Percentiles rank a stretch among this genome's conserved stretches.
Evolutionary conservation across 1,140 invertebrate genomes (phyloP).

Genomic region (Bactericera cockerelli): DNA sequence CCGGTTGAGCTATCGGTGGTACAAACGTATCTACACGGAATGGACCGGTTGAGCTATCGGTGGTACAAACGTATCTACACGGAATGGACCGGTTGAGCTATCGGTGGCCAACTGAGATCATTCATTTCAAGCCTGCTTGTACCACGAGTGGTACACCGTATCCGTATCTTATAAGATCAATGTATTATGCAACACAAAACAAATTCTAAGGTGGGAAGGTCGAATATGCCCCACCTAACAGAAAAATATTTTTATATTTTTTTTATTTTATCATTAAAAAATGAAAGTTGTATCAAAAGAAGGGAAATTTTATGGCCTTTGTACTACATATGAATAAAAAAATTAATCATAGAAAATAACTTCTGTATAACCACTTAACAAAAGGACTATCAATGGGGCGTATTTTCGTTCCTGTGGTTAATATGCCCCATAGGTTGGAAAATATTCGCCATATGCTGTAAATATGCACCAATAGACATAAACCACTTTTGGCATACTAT

Average conservation of each 20-base stretch:
- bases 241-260: not conserved
- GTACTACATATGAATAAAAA: not conserved
- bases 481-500: not conserved
- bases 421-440: not conserved
- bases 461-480: not conserved
- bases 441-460: not conserved
- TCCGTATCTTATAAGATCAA: too few relatives aligned
- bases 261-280: not conserved
- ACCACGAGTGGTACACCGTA: too few relatives aligned
- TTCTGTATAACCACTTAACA: not conserved
- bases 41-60: too few relatives aligned
- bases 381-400: not conserved
- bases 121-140: too few relatives aligned
- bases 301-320: not conserved
- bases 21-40: too few relatives aligned
- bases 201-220: not conserved
- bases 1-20: too few relatives aligned
- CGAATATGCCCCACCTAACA: not conserved
- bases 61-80: too few relatives aligned
- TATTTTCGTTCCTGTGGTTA: not conserved
- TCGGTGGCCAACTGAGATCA: too few relatives aligned
- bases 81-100: too few relatives aligned
- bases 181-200: too few relatives aligned
- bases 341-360: not conserved
- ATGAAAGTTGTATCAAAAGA: not conserved